Percentiles rank a stretch among this genome's conserved stretches.
These are phyloP conservation scores for Phenganax marumi DNA, from an alignment of 92 coral and sea anemone genomes.

Conservation along the genomic window DNA sequence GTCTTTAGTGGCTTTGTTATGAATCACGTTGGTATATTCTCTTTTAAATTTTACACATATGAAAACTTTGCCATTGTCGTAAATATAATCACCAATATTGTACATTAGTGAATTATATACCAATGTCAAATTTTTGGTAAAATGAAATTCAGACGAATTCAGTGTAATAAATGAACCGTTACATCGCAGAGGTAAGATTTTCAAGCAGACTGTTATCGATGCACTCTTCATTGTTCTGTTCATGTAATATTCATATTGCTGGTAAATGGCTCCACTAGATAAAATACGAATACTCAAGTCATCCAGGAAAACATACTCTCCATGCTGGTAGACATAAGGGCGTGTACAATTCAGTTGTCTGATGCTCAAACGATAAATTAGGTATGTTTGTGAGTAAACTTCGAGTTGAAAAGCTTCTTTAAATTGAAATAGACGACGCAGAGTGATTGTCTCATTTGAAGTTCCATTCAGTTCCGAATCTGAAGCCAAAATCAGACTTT, in stretches of 20 bases:
- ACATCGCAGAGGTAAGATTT: neutral
- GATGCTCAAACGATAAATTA: constrained; percentile 9
- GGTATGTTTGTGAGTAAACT: neutral
- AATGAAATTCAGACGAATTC: constrained; percentile 15
- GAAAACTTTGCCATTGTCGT: constrained; percentile 14
- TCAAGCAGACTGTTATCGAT: constrained; percentile 22
- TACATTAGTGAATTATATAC: constrained; percentile 25
- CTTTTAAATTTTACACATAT: constrained; percentile 17
- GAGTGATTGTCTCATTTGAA: constrained; percentile 29
- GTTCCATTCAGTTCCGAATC: constrained; percentile 15
- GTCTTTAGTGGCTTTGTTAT: constrained; percentile 7
- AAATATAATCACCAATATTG: constrained; percentile 23
- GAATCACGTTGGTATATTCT: neutral
- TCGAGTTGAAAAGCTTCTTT: constrained; percentile 2
- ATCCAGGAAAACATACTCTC: constrained; percentile 18
- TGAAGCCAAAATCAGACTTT: constrained; percentile 32
- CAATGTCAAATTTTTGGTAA: constrained; percentile 16
- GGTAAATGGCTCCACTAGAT: constrained; percentile 24
- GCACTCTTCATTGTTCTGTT: neutral
- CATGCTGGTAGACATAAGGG: constrained; percentile 21
- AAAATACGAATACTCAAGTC: constrained; percentile 22
- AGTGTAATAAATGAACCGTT: constrained; percentile 25
- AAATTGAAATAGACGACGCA: constrained; percentile 30
- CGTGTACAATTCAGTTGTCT: constrained; percentile 34
- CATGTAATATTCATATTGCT: constrained; percentile 23